A percentile compares a stretch with the other conserved stretches of the same genome.
phyloP scores from a whole-genome alignment of 2,888 invertebrate species.

The Dolichomitus sp. region DNA sequence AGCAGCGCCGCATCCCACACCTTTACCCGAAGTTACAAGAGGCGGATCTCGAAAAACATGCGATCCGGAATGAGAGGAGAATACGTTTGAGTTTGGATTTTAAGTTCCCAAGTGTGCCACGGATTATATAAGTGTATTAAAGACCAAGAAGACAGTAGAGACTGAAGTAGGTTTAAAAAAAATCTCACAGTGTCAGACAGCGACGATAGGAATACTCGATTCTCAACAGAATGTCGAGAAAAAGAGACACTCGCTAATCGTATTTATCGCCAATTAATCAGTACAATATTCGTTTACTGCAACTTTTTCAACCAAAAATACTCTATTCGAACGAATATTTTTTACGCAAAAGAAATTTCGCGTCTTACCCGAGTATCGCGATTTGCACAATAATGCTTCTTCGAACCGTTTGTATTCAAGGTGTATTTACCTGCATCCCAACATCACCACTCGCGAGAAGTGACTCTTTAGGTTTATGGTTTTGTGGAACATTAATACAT shows the following conservation, averaged over 20 bases:
- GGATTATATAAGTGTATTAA: constrained; percentile 67
- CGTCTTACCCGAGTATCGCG: constrained; percentile 19
- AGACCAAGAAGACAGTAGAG: constrained; percentile 67
- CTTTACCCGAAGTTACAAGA: constrained; percentile 84
- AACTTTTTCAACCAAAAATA: constrained; percentile 33
- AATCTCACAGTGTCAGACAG: constrained; percentile 42
- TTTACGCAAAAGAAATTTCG: not conserved
- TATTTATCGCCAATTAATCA: constrained; percentile 54
- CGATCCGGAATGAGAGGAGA: constrained; percentile 69
- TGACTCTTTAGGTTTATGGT: constrained; percentile 38
- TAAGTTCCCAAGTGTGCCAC: constrained; percentile 68
- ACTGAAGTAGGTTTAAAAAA: constrained; percentile 59
- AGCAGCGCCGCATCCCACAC: constrained; percentile 84
- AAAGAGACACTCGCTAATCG: constrained; percentile 31
- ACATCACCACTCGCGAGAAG: constrained; percentile 24
- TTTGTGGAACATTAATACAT: constrained; percentile 46
- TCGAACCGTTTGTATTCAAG: constrained; percentile 27
- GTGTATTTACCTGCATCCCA: constrained; percentile 21
- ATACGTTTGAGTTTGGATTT: constrained; percentile 67
- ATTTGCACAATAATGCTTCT: constrained; percentile 35
- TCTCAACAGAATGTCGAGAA: constrained; percentile 29
- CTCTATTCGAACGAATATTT: constrained; percentile 34
- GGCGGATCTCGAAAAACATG: constrained; percentile 80
- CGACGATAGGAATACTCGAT: constrained; percentile 46
- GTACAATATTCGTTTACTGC: constrained; percentile 43